These are phyloP conservation scores for Ellobium chinense DNA, from an alignment of 2,888 invertebrate species.

Conservation along the genomic window DNA sequence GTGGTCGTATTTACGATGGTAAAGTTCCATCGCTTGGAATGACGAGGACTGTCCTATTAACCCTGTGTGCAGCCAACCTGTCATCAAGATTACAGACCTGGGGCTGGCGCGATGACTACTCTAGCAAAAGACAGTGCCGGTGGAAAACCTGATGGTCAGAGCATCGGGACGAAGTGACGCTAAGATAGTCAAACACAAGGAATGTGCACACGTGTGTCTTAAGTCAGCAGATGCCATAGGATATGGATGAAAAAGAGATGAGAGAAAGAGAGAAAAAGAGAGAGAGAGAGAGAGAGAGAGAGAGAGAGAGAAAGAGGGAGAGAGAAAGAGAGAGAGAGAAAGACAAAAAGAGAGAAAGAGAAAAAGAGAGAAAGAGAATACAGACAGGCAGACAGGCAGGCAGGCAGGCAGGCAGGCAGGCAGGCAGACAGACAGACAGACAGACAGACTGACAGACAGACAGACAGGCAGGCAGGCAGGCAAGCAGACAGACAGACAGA, in stretches of 20 bases:
- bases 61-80: too few relatives aligned
- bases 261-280: neutral
- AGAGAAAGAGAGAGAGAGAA: neutral
- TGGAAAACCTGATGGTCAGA: too few relatives aligned
- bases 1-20: too few relatives aligned
- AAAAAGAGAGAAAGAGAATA: constrained; percentile 14
- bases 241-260: neutral
- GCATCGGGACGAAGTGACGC: too few relatives aligned
- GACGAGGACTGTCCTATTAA: too few relatives aligned
- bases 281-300: neutral
- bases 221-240: neutral
- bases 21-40: too few relatives aligned
- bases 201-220: neutral
- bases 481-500: neutral
- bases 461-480: neutral
- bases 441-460: neutral
- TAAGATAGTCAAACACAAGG: too few relatives aligned
- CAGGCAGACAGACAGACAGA: neutral
- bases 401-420: neutral
- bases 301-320: neutral
- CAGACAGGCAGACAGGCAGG: too few relatives aligned
- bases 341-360: neutral
- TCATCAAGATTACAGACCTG: too few relatives aligned
- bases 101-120: too few relatives aligned
- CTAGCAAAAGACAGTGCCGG: too few relatives aligned